Evolutionary conservation across 2,113 vertebrate genomes (phyloP).

Genomic region (Microtus richardsoni): DNA sequence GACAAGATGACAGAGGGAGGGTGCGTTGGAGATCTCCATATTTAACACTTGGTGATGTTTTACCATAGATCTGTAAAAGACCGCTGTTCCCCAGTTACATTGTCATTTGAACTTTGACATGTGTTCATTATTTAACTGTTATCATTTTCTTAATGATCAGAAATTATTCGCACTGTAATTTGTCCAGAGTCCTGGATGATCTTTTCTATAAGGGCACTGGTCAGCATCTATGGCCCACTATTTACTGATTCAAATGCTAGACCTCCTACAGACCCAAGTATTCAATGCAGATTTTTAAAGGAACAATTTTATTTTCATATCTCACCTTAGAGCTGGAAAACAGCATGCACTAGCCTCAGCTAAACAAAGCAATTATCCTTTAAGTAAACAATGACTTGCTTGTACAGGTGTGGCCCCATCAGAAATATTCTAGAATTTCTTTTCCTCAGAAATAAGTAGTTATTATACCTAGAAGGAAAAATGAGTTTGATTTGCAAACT

Average conservation of each 20-base stretch:
- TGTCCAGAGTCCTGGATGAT: background rate
- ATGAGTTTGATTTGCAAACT: slow-evolving; percentile 68
- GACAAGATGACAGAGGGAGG: background rate
- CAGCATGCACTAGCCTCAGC: background rate
- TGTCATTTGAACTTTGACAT: background rate
- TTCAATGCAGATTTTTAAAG: background rate
- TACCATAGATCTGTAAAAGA: background rate
- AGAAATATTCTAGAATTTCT: slow-evolving; percentile 48
- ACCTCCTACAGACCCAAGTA: background rate
- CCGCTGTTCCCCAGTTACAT: accelerated
- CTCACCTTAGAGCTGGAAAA: background rate
- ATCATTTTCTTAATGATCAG: background rate
- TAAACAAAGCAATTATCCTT: slow-evolving; percentile 1
- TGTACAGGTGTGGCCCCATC: background rate
- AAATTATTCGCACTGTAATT: background rate
- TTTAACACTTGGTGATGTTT: background rate
- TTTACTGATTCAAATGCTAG: slow-evolving; percentile 8
- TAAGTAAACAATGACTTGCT: background rate
- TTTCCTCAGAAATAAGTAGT: slow-evolving; percentile 50
- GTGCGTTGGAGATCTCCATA: background rate
- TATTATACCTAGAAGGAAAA: slow-evolving; percentile 43
- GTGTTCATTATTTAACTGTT: background rate
- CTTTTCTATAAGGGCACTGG: background rate
- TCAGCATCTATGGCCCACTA: background rate
- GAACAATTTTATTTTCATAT: background rate